A percentile compares a stretch with the other conserved stretches of the same genome.
Evolutionary conservation across 1,140 invertebrate genomes (phyloP).

Genomic region (Macrobrachium nipponense): DNA sequence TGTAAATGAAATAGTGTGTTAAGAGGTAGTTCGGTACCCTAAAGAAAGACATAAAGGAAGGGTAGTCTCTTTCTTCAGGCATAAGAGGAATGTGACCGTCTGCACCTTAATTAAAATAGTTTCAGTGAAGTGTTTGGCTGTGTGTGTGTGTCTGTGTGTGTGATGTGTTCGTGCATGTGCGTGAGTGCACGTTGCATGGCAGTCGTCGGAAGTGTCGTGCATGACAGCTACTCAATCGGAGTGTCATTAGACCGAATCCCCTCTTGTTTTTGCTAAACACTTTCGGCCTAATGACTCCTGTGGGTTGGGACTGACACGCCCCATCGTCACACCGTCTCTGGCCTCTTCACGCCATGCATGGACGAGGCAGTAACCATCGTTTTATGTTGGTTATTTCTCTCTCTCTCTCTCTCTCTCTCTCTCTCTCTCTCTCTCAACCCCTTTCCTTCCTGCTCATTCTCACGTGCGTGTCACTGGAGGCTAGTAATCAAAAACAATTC

Average conservation of each 20-base stretch:
- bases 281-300: background rate
- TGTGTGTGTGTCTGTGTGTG: constrained; percentile 16
- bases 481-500: background rate
- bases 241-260: too few relatives aligned
- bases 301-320: constrained; percentile 12
- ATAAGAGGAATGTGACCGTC: background rate
- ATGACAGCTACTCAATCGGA: too few relatives aligned
- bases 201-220: too few relatives aligned
- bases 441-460: background rate
- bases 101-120: background rate
- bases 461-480: too few relatives aligned
- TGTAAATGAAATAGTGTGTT: too few relatives aligned
- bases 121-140: too few relatives aligned
- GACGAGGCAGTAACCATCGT: too few relatives aligned
- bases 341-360: background rate
- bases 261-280: too few relatives aligned
- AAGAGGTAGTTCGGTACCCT: too few relatives aligned
- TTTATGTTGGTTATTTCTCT: background rate
- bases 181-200: constrained; percentile 2
- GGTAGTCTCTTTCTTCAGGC: background rate
- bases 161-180: constrained; percentile 1
- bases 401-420: background rate
- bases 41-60: background rate
- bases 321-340: background rate
- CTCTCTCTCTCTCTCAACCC: background rate